phyloP scores from a whole-genome alignment of 1,140 invertebrate species.

The Trypoxylus dichotomus region DNA sequence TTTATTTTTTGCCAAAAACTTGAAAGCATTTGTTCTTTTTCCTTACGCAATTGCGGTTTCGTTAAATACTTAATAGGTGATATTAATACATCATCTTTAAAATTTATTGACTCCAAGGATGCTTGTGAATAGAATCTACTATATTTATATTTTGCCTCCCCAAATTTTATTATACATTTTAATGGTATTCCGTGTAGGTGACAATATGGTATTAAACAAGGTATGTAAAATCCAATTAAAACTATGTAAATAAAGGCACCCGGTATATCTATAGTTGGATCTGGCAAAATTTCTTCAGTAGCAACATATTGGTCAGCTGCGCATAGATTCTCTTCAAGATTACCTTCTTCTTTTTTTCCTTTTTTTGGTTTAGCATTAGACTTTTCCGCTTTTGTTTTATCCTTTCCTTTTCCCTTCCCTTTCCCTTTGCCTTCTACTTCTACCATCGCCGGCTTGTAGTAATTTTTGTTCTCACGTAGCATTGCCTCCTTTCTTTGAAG shows the following conservation, averaged over 20 bases:
- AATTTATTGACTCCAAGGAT: slow-evolving; percentile 17
- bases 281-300: not conserved
- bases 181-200: not conserved
- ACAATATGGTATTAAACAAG: not conserved
- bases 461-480: not conserved
- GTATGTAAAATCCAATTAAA: slow-evolving; percentile 20
- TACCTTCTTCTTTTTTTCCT: slow-evolving; percentile 8
- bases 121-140: not conserved
- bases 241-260: slow-evolving; percentile 8
- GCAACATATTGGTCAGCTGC: not conserved
- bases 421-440: not conserved
- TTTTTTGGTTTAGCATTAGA: not conserved
- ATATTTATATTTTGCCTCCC: not conserved
- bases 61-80: not conserved
- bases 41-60: not conserved
- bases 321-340: not conserved
- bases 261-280: not conserved
- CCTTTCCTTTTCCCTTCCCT: not conserved
- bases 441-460: not conserved
- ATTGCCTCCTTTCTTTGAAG: not conserved
- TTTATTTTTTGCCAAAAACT: slow-evolving; percentile 12
- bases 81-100: not conserved
- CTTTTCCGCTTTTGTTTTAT: slow-evolving; percentile 1
- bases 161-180: slow-evolving; percentile 9
- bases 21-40: slow-evolving; percentile 7